Conservation (phyloP, 1,140 invertebrate genomes). For the Bombus cullumanus region DNA sequence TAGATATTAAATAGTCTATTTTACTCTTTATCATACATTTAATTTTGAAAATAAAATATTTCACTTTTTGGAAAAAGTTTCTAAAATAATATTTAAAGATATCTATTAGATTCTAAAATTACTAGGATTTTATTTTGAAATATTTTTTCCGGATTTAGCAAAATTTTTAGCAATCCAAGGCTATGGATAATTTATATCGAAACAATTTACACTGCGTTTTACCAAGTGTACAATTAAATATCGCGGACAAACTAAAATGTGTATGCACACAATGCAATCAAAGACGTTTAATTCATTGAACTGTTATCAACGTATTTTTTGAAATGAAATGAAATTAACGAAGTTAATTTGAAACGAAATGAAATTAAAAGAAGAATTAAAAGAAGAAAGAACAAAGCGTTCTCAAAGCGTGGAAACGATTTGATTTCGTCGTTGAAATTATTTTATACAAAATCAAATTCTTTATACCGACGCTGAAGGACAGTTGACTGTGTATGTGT, state of each 20-base stretch:
- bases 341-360: background rate
- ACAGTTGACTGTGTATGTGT: background rate
- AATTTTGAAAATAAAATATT: too few relatives aligned
- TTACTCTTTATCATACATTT: too few relatives aligned
- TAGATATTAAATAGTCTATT: too few relatives aligned
- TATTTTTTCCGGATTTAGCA: too few relatives aligned
- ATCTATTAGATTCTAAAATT: too few relatives aligned
- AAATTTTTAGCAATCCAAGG: background rate
- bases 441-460: background rate
- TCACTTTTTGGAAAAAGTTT: too few relatives aligned
- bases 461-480: background rate
- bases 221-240: background rate
- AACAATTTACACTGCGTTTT: background rate
- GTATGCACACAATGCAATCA: background rate
- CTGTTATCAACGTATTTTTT: background rate
- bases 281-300: background rate
- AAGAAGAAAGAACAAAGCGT: background rate
- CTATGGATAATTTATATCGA: background rate
- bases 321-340: too few relatives aligned
- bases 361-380: background rate
- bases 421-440: background rate
- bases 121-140: too few relatives aligned
- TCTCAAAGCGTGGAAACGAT: too few relatives aligned
- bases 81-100: too few relatives aligned
- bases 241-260: background rate